Conservation (phyloP, 35 echinoderm and acorn worm species). For the Strongylocentrotus purpuratus region DNA sequence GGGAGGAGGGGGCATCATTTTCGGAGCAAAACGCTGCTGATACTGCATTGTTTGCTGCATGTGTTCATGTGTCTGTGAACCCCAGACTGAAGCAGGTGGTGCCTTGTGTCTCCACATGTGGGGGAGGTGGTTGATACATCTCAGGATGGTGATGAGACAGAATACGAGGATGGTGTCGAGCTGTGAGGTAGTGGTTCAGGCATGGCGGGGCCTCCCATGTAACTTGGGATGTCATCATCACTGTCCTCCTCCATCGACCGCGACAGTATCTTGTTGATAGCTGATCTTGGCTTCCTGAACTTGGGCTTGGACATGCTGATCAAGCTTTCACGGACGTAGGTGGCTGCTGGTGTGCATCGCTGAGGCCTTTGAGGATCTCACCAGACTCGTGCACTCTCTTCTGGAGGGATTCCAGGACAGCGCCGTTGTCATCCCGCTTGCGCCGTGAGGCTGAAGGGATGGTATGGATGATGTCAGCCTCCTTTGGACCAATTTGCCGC, state of each 20-base stretch:
- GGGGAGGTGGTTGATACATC: conserved; percentile 46
- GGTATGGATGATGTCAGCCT: too few relatives aligned
- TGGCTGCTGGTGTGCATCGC: conserved; percentile 20
- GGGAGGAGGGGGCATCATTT: too few relatives aligned
- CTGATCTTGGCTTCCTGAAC: conserved; percentile 16
- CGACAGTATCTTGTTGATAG: background rate
- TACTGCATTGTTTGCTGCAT: too few relatives aligned
- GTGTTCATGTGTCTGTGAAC: too few relatives aligned
- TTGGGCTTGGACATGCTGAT: conserved; percentile 32
- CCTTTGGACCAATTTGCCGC: too few relatives aligned
- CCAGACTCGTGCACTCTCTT: conserved; percentile 52
- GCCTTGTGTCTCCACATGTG: conserved; percentile 60
- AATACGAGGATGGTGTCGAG: background rate
- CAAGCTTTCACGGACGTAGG: background rate
- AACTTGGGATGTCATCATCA: background rate
- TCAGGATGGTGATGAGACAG: background rate
- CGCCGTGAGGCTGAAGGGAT: too few relatives aligned
- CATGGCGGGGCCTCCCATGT: background rate
- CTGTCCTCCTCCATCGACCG: too few relatives aligned
- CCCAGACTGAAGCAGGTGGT: too few relatives aligned
- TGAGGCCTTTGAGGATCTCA: conserved; percentile 20
- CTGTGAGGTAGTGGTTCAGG: background rate
- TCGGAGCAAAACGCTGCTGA: too few relatives aligned
- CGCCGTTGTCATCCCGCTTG: too few relatives aligned
- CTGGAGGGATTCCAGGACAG: too few relatives aligned